phyloP scores from a whole-genome alignment of 1,140 invertebrate genomes.

The Calliopsis andreniformis region DNA sequence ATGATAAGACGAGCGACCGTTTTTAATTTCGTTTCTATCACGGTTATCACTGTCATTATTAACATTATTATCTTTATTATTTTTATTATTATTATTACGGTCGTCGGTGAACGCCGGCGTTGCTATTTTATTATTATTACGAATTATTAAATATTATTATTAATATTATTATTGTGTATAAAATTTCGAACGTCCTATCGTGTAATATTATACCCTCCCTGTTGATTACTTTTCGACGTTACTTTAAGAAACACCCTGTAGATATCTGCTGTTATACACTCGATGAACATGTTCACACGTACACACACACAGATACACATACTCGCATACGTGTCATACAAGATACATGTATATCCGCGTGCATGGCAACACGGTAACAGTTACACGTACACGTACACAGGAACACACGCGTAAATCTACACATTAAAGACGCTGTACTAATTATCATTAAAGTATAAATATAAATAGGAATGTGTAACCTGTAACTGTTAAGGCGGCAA shows the following conservation, averaged over 20 bases:
- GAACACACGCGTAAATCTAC: conserved; percentile 52
- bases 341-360: conserved; percentile 37
- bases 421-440: conserved; percentile 67
- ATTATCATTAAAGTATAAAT: conserved; percentile 75
- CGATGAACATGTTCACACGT: conserved; percentile 44
- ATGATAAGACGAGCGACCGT: conserved; percentile 38
- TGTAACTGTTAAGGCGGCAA: conserved; percentile 74
- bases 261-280: conserved; percentile 69
- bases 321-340: no score
- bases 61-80: conserved; percentile 66
- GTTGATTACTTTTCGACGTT: conserved; percentile 76
- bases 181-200: conserved; percentile 66
- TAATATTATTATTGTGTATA: conserved; percentile 77
- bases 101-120: conserved; percentile 36
- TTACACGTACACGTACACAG: conserved; percentile 40
- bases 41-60: conserved; percentile 64
- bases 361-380: conserved; percentile 43
- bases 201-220: conserved; percentile 75
- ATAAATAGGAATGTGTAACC: conserved; percentile 75
- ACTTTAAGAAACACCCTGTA: conserved; percentile 66
- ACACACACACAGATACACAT: conserved; percentile 28
- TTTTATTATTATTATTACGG: conserved; percentile 54
- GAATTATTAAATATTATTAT: conserved; percentile 65
- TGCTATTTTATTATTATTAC: conserved; percentile 63
- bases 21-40: conserved; percentile 46